Evolutionary conservation across 2,797 vertebrate species (phyloP), one percentile per base, ranked within the genome.

Genomic region (Mormyrops boulengeri): DNA sequence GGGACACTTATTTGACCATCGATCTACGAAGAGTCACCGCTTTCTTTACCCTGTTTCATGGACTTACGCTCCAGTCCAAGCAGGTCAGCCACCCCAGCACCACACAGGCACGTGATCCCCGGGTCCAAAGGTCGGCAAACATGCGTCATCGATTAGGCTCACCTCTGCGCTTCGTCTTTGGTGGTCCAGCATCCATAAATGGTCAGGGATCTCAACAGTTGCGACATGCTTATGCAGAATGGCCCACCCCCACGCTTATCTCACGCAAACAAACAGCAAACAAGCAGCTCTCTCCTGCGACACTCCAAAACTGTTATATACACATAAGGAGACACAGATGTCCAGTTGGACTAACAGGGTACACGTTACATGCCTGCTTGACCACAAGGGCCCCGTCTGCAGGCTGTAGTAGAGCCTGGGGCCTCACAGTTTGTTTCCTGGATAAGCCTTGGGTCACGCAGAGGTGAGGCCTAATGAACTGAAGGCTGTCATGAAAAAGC

Each of bases 261-360:
- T 86, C 50, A 86, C 50, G 26, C 85, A 86, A 86, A 53, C 84
- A 85, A 85, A 86, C 84, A 80, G 73, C 38, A n/a, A 47, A n/a
- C 73, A 47, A 44, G 14, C 77, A 86, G 77, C 77, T 47, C 77
- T 82, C 73, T 80, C 34, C 38, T 41, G 73, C 5, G 5, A 50
- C 84, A 86, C 22, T 80, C 41, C n/a, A 12, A 82, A 44, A 82
- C 38, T 47, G 77, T 82, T 82, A 82, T 86, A 55, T 17, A 55
- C 49, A 86, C 85, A 86, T 86, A 86, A 53, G 85, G 85, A 53
- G 26, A 53, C 12, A 38, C 55, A 88, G 87, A 53, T 55, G 85
- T 86, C 85, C 2, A 50, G 22, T 34, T 55, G 12, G 85, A 55
- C 30, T 86, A 55, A 34, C 49, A 44, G 26, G 85, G 26, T 50